These are phyloP conservation scores for Tachycineta bicolor DNA, from an alignment of 2,113 vertebrate genomes.

Conservation along the genomic window DNA sequence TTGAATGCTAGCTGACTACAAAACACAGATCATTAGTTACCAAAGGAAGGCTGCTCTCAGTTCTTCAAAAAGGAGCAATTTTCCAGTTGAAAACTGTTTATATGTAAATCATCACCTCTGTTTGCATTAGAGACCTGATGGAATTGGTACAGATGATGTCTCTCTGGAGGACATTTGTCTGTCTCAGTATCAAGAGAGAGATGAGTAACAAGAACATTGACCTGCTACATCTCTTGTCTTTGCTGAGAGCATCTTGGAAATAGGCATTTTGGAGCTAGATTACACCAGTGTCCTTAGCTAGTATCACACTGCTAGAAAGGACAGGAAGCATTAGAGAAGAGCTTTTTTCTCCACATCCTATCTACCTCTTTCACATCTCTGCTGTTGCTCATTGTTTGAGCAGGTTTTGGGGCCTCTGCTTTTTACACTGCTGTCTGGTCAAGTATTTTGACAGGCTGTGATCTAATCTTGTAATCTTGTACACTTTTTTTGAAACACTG, in stretches of 20 bases:
- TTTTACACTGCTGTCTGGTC: not conserved
- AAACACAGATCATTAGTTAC: not conserved
- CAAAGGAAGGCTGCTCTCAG: not conserved
- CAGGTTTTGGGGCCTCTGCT: not conserved
- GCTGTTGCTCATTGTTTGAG: not conserved
- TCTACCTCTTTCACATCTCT: not conserved
- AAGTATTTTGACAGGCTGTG: not conserved
- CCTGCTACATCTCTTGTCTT: not conserved
- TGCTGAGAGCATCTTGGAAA: not conserved
- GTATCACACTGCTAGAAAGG: not conserved
- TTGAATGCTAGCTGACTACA: not conserved
- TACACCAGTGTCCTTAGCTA: not conserved
- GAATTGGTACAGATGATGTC: not conserved
- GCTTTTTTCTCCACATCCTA: not conserved
- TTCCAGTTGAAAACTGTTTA: not conserved
- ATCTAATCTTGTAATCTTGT: not conserved
- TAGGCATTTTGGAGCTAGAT: not conserved
- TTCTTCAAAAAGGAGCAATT: not conserved
- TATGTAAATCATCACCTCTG: slow-evolving; percentile 1
- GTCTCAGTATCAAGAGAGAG: not conserved
- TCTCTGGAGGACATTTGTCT: not conserved
- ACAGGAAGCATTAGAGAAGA: not conserved
- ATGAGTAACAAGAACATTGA: not conserved
- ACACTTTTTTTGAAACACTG: not conserved
- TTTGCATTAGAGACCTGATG: not conserved